Base-by-base conservation (phyloP, 2,797 vertebrate genomes). In the Nyctalus aviator region DNA sequence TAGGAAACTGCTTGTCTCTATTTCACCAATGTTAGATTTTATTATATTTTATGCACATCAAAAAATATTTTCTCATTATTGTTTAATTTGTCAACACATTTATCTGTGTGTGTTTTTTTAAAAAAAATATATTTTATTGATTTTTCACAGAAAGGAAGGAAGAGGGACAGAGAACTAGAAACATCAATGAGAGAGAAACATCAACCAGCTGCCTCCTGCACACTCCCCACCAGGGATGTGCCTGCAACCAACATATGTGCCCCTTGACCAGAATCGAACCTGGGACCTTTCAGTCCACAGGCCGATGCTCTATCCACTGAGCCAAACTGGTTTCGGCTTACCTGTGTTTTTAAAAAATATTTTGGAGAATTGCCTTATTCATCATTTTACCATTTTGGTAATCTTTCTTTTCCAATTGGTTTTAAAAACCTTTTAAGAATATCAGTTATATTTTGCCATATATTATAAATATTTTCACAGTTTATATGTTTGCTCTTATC, bases 21-120 rank as follows among this genome's bases (percentile, higher is more conserved):
- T 78, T 88, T 88, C 18, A 71, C 30, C 18, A 84, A 21, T 1
- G 35, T 8, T 64, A 53, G 59, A 2, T 62, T 77, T 90, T 46
- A 85, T 69, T 83, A 37, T 64, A 87, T n/a, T 81, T 90, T 55
- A 20, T 84, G 71, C 77, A 83, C 59, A 82, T 32, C 12, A 30
- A 86, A 12, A 12, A 71, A n/a, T 46, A 37, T 53, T 72, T 82
- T 37, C 8, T 37, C 14, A 59, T 69, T 75, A 32, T 83, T 32
- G 2, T 69, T 87, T 62, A 88, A 37, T 72, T 48, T 92, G 20
- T 73, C n/a, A 55, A 64, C 69, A 76, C 21, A 77, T 76, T 57
- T 8, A 27, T 68, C 15, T 44, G 59, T 64, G 64, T 44, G 37
- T 41, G 6, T 41, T 41, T 41, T 66, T 79, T 72, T 64, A 30